Evolutionary conservation across 2,113 vertebrate species (phyloP), one percentile per base, ranked within the genome.

Genomic region (Chaetodon auriga): DNA sequence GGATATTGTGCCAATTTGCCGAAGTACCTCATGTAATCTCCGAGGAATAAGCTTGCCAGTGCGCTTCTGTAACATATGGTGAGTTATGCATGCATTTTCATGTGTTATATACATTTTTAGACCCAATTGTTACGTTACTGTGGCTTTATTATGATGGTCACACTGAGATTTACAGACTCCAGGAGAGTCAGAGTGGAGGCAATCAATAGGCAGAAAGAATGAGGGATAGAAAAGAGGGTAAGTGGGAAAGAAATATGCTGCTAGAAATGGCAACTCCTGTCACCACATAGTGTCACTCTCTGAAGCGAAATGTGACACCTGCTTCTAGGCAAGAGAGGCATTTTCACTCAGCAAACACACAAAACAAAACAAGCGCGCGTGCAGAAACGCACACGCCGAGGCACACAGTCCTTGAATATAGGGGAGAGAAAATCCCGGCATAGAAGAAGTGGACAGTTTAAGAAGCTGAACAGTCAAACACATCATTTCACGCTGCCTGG

Each of bases 301-400:
- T 51, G 68, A 73, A 74, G 74, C 7, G 21, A 75, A 75, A 83
- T 77, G 41, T 66, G 79, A 82, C 87, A 90, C 77, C 85, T 87
- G 82, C 63, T 68, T 43, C 13, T n/a, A 16, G 19, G 48, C 41
- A 85, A 38, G 69, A 81, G 7, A 36, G 35, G 54, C 35, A 10
- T 65, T 75, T 78, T 46, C 25, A 16, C 70, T 58, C 15, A 30
- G 68, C 73, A 46, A 43, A 45, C 19, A 55, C 70, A 74, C 35
- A 9, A 72, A 70, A 71, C 75, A 80, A 69, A 86, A 74, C 78
- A 81, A 65, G 19, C 11, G 11, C 2, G 6, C 48, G 49, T 30
- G 51, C 30, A 61, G 35, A 49, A 68, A 86, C 23, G 1, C 23
- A 36, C 72, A 53, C 61, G 23, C 23, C 1, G 18, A 60, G 21